Evolutionary conservation across 2,797 vertebrate genomes (phyloP).

Genomic region (Poecilia velifera): DNA sequence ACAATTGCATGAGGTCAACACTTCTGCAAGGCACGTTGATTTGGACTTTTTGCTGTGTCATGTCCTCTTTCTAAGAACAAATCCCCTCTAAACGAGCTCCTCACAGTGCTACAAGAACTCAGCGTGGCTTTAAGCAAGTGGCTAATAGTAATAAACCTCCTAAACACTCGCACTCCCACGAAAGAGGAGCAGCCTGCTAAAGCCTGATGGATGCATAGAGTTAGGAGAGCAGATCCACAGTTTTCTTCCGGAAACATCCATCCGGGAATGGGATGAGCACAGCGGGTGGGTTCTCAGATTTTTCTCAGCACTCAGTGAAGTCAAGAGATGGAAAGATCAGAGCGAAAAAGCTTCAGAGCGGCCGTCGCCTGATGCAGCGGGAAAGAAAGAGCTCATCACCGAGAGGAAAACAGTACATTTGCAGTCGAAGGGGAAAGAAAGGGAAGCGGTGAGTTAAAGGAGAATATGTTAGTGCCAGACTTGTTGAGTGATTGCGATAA

Average conservation of each 20-base stretch:
- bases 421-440: neutral
- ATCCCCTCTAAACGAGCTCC: constrained; percentile 20
- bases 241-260: constrained; percentile 58
- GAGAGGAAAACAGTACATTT: constrained; percentile 35
- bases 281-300: constrained; percentile 37
- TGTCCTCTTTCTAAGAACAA: neutral
- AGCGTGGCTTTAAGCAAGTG: constrained; percentile 45
- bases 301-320: constrained; percentile 46
- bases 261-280: constrained; percentile 51
- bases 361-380: constrained; percentile 69
- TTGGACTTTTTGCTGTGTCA: neutral
- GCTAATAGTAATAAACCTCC: constrained; percentile 26
- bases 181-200: constrained; percentile 33
- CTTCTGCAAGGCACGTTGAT: neutral
- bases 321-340: constrained; percentile 54
- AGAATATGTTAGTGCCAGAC: constrained; percentile 35
- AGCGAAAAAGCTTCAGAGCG: constrained; percentile 72
- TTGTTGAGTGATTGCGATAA: constrained; percentile 8
- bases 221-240: constrained; percentile 36
- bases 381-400: constrained; percentile 60
- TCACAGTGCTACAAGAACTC: constrained; percentile 76
- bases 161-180: constrained; percentile 25
- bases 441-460: constrained; percentile 18
- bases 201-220: constrained; percentile 52
- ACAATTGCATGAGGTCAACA: neutral